These are phyloP conservation scores for Drymonia ruficornis DNA, from an alignment of 2,888 invertebrate genomes.

Conservation along the genomic window DNA sequence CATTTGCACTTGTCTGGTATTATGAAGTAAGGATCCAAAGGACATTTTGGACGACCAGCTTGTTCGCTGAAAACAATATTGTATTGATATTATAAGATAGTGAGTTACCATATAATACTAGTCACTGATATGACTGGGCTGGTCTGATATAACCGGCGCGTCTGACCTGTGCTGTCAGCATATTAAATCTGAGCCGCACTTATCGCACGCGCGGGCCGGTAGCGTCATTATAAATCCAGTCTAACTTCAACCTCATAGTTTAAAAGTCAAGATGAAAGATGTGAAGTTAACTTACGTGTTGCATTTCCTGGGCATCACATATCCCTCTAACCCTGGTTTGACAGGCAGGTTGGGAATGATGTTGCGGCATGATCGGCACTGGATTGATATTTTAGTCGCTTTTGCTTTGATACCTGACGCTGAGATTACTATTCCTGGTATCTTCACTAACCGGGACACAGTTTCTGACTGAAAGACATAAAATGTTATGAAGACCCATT, in stretches of 20 bases:
- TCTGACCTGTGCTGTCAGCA: no score
- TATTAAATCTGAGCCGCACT: no score
- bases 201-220: no score
- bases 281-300: slow-evolving; percentile 89
- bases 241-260: no score
- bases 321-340: slow-evolving; percentile 98
- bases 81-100: background rate
- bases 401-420: slow-evolving; percentile 98
- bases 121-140: no score
- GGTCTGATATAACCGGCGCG: no score
- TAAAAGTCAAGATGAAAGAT: background rate
- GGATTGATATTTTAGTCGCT: slow-evolving; percentile 97
- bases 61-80: slow-evolving; percentile 89
- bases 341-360: slow-evolving; percentile 95
- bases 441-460: slow-evolving; percentile 96
- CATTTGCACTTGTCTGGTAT: slow-evolving; percentile 99
- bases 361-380: slow-evolving; percentile 97
- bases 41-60: slow-evolving; percentile 96
- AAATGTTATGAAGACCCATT: background rate
- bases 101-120: no score
- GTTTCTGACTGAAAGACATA: slow-evolving; percentile 90
- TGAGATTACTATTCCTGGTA: slow-evolving; percentile 97
- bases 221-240: no score
- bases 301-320: slow-evolving; percentile 97
- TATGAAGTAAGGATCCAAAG: slow-evolving; percentile 98